These are phyloP conservation scores for Micromussa lordhowensis DNA, from an alignment of 92 coral and sea anemone genomes.

Conservation along the genomic window DNA sequence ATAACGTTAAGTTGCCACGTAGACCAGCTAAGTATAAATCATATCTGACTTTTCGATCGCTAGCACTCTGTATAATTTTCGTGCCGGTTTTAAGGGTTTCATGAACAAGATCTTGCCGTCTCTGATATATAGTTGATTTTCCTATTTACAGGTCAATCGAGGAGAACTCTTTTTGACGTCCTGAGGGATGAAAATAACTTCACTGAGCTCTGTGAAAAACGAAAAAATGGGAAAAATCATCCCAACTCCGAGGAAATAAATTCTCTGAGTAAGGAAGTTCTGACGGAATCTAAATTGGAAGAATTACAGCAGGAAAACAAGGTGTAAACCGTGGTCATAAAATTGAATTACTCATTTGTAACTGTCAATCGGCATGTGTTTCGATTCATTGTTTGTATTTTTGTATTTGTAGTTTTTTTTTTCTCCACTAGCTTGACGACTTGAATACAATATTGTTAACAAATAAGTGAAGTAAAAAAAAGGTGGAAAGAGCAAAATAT, in stretches of 20 bases:
- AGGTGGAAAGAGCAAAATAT: too few species aligned
- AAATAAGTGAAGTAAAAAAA: too few species aligned
- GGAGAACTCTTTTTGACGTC: slow-evolving; percentile 30
- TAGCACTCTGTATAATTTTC: too few species aligned
- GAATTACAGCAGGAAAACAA: slow-evolving; percentile 18
- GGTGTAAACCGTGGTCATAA: neutral
- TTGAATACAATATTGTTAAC: too few species aligned
- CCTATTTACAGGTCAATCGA: slow-evolving; percentile 13
- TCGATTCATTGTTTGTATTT: too few species aligned
- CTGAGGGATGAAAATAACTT: slow-evolving; percentile 36
- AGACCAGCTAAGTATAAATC: too few species aligned
- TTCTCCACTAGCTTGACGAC: too few species aligned
- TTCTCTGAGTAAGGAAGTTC: neutral
- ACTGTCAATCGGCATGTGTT: too few species aligned
- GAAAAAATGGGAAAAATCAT: neutral
- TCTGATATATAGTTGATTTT: neutral
- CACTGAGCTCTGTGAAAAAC: slow-evolving; percentile 14
- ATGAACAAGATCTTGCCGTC: neutral
- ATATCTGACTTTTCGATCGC: too few species aligned
- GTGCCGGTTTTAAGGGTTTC: too few species aligned
- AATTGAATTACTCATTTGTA: neutral
- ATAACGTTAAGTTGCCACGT: too few species aligned
- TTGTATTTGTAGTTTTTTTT: too few species aligned
- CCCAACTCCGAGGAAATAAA: slow-evolving; percentile 13
- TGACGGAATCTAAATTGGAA: neutral